Conservation (phyloP, 2,888 invertebrate genomes). For the Rhopalosiphum nymphaeae region DNA sequence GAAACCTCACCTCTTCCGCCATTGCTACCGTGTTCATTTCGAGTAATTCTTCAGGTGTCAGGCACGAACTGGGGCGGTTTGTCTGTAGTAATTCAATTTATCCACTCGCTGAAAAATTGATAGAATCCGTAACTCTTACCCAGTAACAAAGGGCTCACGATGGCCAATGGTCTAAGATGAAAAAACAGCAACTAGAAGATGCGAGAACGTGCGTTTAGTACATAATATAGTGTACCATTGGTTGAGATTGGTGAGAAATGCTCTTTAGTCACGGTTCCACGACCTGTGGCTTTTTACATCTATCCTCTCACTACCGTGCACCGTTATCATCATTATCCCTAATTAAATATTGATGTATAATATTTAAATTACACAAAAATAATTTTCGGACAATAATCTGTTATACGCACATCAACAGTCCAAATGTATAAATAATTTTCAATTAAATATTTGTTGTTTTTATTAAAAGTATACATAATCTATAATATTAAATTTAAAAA, state of each 20-base stretch:
- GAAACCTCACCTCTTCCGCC: neutral
- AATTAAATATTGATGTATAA: neutral
- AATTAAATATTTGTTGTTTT: neutral
- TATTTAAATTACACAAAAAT: neutral
- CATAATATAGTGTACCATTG: neutral
- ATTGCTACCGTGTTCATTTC: neutral
- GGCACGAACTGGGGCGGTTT: neutral
- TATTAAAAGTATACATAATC: too few species aligned
- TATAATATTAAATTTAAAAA: too few species aligned
- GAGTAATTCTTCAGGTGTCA: constrained; percentile 51
- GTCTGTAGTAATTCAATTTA: constrained; percentile 55
- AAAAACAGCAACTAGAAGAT: neutral
- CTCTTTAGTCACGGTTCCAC: constrained; percentile 20
- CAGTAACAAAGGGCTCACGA: neutral
- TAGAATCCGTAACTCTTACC: constrained; percentile 40
- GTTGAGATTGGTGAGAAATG: neutral
- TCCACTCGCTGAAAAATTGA: constrained; percentile 24
- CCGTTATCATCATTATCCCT: neutral
- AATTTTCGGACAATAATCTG: neutral
- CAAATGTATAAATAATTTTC: neutral
- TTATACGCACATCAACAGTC: neutral
- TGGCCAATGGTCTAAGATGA: neutral
- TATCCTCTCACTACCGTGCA: neutral
- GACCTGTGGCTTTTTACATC: constrained; percentile 23
- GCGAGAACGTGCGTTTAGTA: neutral